Conservation (phyloP, 2,797 vertebrate genomes). For the Tiaroga cobitis region DNA sequence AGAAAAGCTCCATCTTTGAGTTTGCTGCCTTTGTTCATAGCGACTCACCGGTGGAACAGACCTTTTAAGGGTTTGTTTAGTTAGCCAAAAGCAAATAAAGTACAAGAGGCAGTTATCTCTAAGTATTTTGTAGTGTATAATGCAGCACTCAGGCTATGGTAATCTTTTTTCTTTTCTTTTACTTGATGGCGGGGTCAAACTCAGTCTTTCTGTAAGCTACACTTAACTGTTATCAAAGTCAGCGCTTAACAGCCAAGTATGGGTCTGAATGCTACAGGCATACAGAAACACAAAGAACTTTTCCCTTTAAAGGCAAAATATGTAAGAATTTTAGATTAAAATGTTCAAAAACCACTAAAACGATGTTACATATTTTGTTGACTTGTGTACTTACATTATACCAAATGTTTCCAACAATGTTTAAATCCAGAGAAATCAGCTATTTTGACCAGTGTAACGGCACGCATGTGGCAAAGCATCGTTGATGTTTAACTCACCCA, state of each 20-base stretch:
- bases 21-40: background rate
- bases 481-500: too few species aligned
- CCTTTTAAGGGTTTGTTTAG: conserved; percentile 49
- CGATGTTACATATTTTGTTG: too few species aligned
- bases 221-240: conserved; percentile 32
- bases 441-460: too few species aligned
- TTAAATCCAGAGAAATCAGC: too few species aligned
- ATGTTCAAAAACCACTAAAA: too few species aligned
- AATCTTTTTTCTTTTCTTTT: conserved; percentile 11
- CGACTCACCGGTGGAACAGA: background rate
- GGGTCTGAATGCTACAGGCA: conserved; percentile 11
- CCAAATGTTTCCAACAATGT: too few species aligned
- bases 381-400: too few species aligned
- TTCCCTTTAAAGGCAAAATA: background rate
- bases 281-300: background rate
- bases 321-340: too few species aligned
- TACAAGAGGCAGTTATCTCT: conserved; percentile 26
- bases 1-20: conserved; percentile 36
- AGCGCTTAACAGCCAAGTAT: conserved; percentile 29
- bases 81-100: conserved; percentile 31
- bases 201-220: conserved; percentile 11
- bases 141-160: conserved; percentile 2
- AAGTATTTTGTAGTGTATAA: background rate
- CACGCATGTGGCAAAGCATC: too few species aligned
- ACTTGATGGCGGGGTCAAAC: conserved; percentile 15